phyloP scores from a whole-genome alignment of 1,140 invertebrate species.

The Bombus breviceps region DNA sequence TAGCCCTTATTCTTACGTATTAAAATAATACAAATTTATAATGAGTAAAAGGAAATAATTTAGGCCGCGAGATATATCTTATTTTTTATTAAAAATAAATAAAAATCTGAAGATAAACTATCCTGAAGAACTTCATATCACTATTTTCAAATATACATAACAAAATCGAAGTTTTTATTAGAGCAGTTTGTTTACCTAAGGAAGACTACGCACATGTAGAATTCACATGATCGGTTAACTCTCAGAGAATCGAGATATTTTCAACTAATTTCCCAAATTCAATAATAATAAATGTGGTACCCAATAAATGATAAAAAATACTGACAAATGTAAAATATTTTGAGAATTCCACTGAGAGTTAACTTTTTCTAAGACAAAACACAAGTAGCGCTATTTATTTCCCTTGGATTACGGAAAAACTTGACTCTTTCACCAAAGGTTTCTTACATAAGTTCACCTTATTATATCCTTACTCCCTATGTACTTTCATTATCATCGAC shows the following conservation, averaged over 20 bases:
- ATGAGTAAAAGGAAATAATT: neutral
- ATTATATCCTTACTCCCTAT: conserved; percentile 55
- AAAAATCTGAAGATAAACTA: neutral
- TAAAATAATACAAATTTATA: neutral
- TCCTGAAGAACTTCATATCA: neutral
- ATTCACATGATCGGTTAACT: neutral
- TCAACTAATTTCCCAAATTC: neutral
- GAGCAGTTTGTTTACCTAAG: conserved; percentile 12
- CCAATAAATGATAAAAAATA: neutral
- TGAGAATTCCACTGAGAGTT: neutral
- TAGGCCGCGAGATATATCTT: too few species aligned
- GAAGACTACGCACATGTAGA: conserved; percentile 17
- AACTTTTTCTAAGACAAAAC: conserved; percentile 24
- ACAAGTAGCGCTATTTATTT: neutral
- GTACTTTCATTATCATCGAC: conserved; percentile 70
- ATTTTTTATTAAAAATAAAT: neutral
- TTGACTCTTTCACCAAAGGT: neutral
- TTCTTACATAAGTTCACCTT: conserved; percentile 18
- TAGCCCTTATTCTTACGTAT: neutral
- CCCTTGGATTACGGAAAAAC: conserved; percentile 13
- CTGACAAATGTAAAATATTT: neutral
- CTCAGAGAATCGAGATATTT: neutral
- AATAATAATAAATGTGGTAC: neutral
- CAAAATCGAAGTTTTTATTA: neutral
- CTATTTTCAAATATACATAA: conserved; percentile 5